Base-by-base conservation (phyloP, 2,888 invertebrate species). In the Eupithecia insigniata region DNA sequence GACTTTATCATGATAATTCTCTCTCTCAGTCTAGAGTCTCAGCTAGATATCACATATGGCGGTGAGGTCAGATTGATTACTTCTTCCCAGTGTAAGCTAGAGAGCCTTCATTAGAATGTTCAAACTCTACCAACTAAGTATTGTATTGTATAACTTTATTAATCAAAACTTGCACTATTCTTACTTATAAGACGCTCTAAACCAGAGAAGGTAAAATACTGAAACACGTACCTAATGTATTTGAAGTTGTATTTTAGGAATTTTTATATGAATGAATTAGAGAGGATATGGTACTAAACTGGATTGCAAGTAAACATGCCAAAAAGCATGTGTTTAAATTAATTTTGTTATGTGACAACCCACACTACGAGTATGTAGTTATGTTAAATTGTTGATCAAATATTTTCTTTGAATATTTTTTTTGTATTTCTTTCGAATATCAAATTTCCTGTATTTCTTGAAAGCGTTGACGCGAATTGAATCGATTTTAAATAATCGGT, bases 361-460 rank as follows among this genome's bases (percentile, higher is more conserved):
- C 66, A 14, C 46, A 36, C 68, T 66, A 7, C n/a, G n/a, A n/a
- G n/a, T n/a, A n/a, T n/a, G n/a, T n/a, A n/a, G n/a, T n/a, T 32
- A 66, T 51, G 61, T 71, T 69, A 71, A 69, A 61, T 39, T 39
- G 69, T 65, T 71, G 67, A 71, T 70, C 67, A 58, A 74, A 61
- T 32, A 65, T 65, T 67, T 69, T 71, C 64, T 66, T 61, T 32
- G 30, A 16, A 16, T n/a, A n/a, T n/a, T n/a, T n/a, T n/a, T 67
- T 69, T 74, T 69, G 66, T 28, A 66, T 68, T 69, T 64, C 71
- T 39, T 71, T 67, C 0, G 43, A 60, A 60, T 74, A 71, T 72
- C 70, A 66, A 46, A 58, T 72, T 75, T 36, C 70, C 34, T 28
- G 26, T 18, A 39, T 65, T 69, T 71, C 58, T 67, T 30, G 30